Conservation (phyloP, 2,888 invertebrate genomes). For the Choreutis nemorana region DNA sequence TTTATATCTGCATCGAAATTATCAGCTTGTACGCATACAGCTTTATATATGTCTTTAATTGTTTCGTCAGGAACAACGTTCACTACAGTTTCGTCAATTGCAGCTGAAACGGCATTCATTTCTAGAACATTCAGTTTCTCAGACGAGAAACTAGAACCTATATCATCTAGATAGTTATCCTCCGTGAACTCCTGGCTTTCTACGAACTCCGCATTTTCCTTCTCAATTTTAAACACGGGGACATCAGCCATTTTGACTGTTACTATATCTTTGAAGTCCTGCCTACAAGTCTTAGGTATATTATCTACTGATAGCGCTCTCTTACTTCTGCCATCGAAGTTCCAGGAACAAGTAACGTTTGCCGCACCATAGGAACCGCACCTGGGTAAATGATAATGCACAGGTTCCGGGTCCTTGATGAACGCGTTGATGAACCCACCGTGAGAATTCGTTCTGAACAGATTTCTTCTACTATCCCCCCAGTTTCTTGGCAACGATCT, state of each 20-base stretch:
- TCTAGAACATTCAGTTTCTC: slow-evolving; percentile 36
- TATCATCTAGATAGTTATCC: slow-evolving; percentile 44
- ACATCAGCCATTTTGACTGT: slow-evolving; percentile 28
- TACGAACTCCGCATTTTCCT: slow-evolving; percentile 35
- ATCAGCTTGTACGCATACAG: slow-evolving; percentile 17
- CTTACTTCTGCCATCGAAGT: slow-evolving; percentile 19
- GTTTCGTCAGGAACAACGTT: slow-evolving; percentile 5
- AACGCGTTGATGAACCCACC: slow-evolving; percentile 46
- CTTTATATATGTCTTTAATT: slow-evolving; percentile 16
- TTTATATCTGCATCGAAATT: slow-evolving; percentile 17
- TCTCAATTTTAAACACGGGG: slow-evolving; percentile 23
- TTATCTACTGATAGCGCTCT: slow-evolving; percentile 24
- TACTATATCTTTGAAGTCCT: slow-evolving; percentile 20
- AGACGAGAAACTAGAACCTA: slow-evolving; percentile 36
- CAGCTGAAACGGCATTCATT: slow-evolving; percentile 10
- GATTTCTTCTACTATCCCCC: slow-evolving; percentile 12
- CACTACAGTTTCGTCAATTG: slow-evolving; percentile 5
- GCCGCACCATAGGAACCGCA: slow-evolving; percentile 34
- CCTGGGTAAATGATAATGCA: slow-evolving; percentile 49
- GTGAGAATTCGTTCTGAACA: slow-evolving; percentile 47
- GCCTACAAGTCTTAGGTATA: slow-evolving; percentile 27
- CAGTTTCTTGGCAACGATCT: slow-evolving; percentile 34
- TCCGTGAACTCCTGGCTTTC: slow-evolving; percentile 55
- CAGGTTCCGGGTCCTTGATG: slow-evolving; percentile 41
- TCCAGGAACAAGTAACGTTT: slow-evolving; percentile 27